Evolutionary conservation across 2,888 invertebrate genomes (phyloP).

Genomic region (Sussaba pulchella): DNA sequence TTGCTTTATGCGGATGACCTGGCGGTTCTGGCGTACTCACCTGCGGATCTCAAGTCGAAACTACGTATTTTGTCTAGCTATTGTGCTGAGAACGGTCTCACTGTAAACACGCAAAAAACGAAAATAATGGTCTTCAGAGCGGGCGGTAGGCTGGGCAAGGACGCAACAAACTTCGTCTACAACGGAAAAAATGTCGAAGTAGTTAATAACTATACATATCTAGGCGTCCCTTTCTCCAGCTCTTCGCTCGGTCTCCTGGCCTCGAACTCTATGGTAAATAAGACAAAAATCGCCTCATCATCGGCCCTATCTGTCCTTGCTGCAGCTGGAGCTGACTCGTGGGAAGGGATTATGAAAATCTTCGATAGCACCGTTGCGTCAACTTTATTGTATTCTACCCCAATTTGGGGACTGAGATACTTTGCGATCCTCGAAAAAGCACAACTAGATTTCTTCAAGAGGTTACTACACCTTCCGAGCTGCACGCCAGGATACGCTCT

Average conservation of each 20-base stretch:
- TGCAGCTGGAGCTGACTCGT: background rate
- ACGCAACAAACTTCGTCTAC: too few species aligned
- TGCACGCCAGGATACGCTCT: too few species aligned
- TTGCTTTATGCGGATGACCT: conserved; percentile 66
- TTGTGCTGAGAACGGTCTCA: conserved; percentile 58
- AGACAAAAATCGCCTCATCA: background rate
- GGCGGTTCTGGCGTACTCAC: conserved; percentile 52
- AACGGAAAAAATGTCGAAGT: too few species aligned
- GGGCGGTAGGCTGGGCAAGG: too few species aligned
- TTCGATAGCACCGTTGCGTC: background rate
- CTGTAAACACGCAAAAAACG: conserved; percentile 57
- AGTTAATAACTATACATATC: too few species aligned
- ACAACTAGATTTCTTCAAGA: background rate
- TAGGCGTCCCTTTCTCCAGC: too few species aligned
- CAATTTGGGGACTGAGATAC: conserved; percentile 1
- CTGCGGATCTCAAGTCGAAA: conserved; percentile 46
- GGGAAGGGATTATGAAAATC: background rate
- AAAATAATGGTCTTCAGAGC: conserved; percentile 14
- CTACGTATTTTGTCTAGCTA: conserved; percentile 56
- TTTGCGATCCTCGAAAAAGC: background rate
- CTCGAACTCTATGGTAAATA: too few species aligned
- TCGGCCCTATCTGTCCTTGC: background rate
- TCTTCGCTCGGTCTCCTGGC: too few species aligned
- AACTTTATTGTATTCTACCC: background rate
- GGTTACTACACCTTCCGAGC: background rate